phyloP scores from a whole-genome alignment of 2,113 vertebrate species.

The Caretta caretta region DNA sequence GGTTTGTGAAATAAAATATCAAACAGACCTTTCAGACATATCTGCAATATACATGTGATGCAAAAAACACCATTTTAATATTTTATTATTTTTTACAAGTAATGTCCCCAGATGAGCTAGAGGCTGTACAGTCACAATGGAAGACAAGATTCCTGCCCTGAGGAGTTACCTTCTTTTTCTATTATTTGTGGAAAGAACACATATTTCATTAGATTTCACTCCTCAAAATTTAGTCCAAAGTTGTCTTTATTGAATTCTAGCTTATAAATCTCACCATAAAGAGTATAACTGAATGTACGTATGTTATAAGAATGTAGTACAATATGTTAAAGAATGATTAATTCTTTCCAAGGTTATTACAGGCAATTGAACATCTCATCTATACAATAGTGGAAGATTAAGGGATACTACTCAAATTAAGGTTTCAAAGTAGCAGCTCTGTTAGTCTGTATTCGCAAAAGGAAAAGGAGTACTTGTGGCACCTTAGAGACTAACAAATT shows the following conservation, averaged over 20 bases:
- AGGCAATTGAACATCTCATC: slow-evolving; percentile 40
- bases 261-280: background rate
- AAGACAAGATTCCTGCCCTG: background rate
- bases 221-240: background rate
- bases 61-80: background rate
- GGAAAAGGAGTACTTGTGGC: too few relatives aligned
- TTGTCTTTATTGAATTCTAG: background rate
- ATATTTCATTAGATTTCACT: background rate
- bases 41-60: background rate
- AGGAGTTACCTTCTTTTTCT: background rate
- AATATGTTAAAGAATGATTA: slow-evolving; percentile 4
- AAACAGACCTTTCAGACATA: background rate
- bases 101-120: background rate
- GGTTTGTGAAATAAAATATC: slow-evolving; percentile 10
- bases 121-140: background rate
- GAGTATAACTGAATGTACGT: background rate
- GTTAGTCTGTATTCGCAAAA: too few relatives aligned
- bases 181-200: background rate
- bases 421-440: too few relatives aligned
- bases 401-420: background rate
- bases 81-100: background rate
- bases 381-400: slow-evolving; percentile 1
- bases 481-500: too few relatives aligned
- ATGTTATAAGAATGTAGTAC: background rate
- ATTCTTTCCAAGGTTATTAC: background rate